Evolutionary conservation across 2,888 invertebrate species (phyloP).

Genomic region (Eupsilia transversa): DNA sequence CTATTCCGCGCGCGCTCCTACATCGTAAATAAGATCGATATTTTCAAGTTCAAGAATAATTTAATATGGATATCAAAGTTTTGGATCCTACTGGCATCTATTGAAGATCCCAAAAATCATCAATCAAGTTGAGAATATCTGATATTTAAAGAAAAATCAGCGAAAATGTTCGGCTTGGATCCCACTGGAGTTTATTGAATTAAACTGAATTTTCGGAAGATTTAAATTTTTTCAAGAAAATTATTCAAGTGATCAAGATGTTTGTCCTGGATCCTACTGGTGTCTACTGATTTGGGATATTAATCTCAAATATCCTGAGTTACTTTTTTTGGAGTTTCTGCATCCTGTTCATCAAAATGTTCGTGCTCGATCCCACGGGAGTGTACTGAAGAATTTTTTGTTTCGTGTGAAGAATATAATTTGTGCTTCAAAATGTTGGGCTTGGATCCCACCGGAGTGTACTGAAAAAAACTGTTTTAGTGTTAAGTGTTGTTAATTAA

Average conservation of each 20-base stretch:
- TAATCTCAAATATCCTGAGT: conserved; percentile 45
- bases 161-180: conserved; percentile 83
- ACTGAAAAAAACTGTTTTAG: conserved; percentile 73
- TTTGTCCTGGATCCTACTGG: conserved; percentile 85
- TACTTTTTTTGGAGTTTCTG: conserved; percentile 44
- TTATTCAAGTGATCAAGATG: conserved; percentile 77
- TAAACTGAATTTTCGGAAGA: conserved; percentile 47
- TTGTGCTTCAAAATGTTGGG: conserved; percentile 78
- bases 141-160: conserved; percentile 55
- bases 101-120: conserved; percentile 70
- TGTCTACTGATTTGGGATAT: conserved; percentile 76
- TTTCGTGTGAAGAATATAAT: conserved; percentile 67
- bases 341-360: conserved; percentile 78
- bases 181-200: conserved; percentile 85
- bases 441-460: conserved; percentile 79
- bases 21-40: conserved; percentile 89
- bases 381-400: conserved; percentile 81
- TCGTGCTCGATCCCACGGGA: conserved; percentile 86
- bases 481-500: conserved; percentile 69
- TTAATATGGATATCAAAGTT: conserved; percentile 86
- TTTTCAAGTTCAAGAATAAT: conserved; percentile 78
- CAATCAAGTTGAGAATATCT: conserved; percentile 56
- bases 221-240: conserved; percentile 52
- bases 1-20: conserved; percentile 74
- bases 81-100: conserved; percentile 89